These are phyloP conservation scores for Macropus fuliginosus DNA, from an alignment of 2,797 vertebrate species.

Conservation along the genomic window DNA sequence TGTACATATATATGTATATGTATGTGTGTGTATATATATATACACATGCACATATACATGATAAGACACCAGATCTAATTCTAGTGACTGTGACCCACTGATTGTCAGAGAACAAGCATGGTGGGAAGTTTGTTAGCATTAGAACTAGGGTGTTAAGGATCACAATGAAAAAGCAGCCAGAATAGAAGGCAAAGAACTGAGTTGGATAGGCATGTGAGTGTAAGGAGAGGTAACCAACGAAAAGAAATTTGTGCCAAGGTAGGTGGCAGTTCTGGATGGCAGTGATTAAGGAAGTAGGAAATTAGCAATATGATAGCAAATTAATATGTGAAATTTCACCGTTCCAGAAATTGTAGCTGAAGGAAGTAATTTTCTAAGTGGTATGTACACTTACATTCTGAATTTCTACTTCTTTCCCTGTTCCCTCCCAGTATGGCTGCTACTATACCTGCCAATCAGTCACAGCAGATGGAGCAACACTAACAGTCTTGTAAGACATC, in stretches of 20 bases:
- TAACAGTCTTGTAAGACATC: slow-evolving; percentile 1
- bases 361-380: not conserved
- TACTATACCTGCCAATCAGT: slow-evolving; percentile 18
- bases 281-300: not conserved
- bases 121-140: not conserved
- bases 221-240: not conserved
- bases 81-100: not conserved
- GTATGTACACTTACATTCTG: not conserved
- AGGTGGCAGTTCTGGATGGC: not conserved
- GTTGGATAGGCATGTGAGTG: not conserved
- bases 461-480: slow-evolving; percentile 3
- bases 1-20: too few species aligned
- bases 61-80: not conserved
- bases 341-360: not conserved
- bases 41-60: not conserved
- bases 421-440: not conserved
- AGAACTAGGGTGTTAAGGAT: not conserved
- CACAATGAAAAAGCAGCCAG: not conserved
- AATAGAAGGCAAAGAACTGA: not conserved
- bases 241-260: not conserved
- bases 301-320: slow-evolving; percentile 12
- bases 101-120: not conserved
- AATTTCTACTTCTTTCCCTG: not conserved
- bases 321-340: slow-evolving; percentile 5
- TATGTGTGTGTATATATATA: not conserved